Percentiles rank a stretch among this genome's conserved stretches.
These are phyloP conservation scores for Phyllotreta cruciferae DNA, from an alignment of 2,888 invertebrate species.

Conservation along the genomic window DNA sequence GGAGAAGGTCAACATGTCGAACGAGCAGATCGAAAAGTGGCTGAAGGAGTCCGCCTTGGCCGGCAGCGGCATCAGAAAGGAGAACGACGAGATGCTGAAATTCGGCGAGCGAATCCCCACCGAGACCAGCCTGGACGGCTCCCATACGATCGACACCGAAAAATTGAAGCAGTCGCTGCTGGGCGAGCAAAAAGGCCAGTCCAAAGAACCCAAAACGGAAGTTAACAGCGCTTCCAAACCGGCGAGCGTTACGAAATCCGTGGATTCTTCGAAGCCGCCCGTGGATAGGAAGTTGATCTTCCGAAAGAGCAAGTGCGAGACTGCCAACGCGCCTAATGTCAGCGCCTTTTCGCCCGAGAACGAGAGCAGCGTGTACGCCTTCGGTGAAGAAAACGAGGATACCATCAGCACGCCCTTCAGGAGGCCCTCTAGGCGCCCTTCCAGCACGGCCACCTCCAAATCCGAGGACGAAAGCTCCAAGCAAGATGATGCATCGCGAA, in stretches of 20 bases:
- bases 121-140: slow-evolving; percentile 48
- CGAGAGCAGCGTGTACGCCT: slow-evolving; percentile 75
- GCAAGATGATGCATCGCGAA: slow-evolving; percentile 51
- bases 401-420: slow-evolving; percentile 66
- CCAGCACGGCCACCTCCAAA: slow-evolving; percentile 59
- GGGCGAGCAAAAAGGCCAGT: neutral
- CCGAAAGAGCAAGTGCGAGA: slow-evolving; percentile 62
- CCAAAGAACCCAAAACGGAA: neutral
- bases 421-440: slow-evolving; percentile 62
- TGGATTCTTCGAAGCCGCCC: slow-evolving; percentile 10
- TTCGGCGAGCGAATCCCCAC: slow-evolving; percentile 55
- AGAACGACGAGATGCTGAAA: slow-evolving; percentile 56
- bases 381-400: slow-evolving; percentile 71
- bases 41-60: slow-evolving; percentile 59
- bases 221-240: slow-evolving; percentile 13
- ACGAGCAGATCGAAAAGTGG: slow-evolving; percentile 75
- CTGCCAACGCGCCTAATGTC: slow-evolving; percentile 57
- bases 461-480: slow-evolving; percentile 60
- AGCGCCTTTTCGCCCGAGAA: slow-evolving; percentile 73
- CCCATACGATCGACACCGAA: slow-evolving; percentile 43
- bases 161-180: slow-evolving; percentile 44
- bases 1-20: slow-evolving; percentile 73
- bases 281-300: slow-evolving; percentile 66
- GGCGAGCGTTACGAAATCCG: slow-evolving; percentile 17
- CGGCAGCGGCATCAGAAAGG: slow-evolving; percentile 53